Percentiles rank a stretch among this genome's conserved stretches.
Conservation (phyloP, 2,888 invertebrate genomes). For the Drosophila atroscutellata region DNA sequence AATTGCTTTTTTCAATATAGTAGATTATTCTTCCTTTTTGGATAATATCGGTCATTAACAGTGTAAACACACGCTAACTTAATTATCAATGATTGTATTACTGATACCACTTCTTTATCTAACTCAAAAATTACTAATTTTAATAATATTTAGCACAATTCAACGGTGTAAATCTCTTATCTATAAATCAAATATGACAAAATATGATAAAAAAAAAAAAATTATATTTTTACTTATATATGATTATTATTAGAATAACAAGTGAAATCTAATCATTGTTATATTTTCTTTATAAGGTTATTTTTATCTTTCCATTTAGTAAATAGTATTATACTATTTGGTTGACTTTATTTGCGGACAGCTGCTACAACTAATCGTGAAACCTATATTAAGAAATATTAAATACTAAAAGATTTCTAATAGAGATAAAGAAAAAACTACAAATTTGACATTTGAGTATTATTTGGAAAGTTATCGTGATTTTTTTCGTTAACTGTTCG, state of each 20-base stretch:
- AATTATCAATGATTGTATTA: neutral
- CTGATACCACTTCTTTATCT: neutral
- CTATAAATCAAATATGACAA: neutral
- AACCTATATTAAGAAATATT: neutral
- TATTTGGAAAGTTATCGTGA: neutral
- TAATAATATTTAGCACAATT: neutral
- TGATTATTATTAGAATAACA: neutral
- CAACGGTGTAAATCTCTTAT: too few relatives aligned
- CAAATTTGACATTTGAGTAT: conserved; percentile 1
- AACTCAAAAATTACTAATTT: neutral
- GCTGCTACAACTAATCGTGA: neutral
- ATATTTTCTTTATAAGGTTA: neutral
- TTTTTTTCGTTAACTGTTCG: conserved; percentile 4
- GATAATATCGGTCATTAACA: neutral
- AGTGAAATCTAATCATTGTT: neutral
- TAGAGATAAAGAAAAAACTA: neutral
- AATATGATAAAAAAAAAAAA: neutral
- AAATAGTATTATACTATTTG: neutral
- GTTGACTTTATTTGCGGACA: neutral
- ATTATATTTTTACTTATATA: neutral
- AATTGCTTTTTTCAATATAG: neutral
- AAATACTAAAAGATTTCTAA: neutral
- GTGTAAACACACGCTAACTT: neutral
- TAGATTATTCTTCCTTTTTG: neutral
- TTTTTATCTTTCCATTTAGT: neutral